These are phyloP conservation scores for Folsomia manolachei DNA, from an alignment of 2,888 invertebrate species.

Conservation along the genomic window DNA sequence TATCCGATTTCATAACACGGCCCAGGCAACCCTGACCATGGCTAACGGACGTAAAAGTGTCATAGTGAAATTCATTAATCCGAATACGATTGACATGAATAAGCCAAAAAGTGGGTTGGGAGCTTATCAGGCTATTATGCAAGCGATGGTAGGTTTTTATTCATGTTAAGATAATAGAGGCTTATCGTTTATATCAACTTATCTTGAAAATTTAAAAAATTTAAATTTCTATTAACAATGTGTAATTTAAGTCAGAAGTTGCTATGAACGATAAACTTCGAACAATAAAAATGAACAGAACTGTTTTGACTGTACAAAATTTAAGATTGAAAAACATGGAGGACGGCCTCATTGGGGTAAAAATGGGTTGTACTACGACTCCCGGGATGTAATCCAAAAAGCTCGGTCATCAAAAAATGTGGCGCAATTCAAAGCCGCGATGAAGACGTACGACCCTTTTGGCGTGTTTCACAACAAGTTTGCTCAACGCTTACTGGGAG, in stretches of 20 bases:
- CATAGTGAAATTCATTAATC: too few relatives aligned
- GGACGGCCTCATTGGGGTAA: not conserved
- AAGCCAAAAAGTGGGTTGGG: not conserved
- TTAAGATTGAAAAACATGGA: not conserved
- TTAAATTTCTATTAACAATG: not conserved
- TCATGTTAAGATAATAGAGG: not conserved
- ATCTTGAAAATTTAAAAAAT: not conserved
- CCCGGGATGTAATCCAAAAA: not conserved
- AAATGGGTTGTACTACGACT: not conserved
- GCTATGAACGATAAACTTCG: too few relatives aligned
- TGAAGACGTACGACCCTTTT: not conserved
- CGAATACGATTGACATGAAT: too few relatives aligned
- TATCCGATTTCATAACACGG: too few relatives aligned
- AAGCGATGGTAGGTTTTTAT: not conserved
- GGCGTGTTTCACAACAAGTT: not conserved
- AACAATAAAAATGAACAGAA: too few relatives aligned
- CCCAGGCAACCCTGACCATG: too few relatives aligned
- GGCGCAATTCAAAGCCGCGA: not conserved
- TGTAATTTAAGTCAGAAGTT: too few relatives aligned
- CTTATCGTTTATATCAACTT: too few relatives aligned
- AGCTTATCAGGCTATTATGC: not conserved
- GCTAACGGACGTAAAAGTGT: too few relatives aligned
- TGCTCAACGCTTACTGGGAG: not conserved
- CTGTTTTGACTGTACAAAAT: too few relatives aligned
- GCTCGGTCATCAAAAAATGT: not conserved